Conservation (phyloP, 1,140 invertebrate genomes). For the Caenorhabditis elegans region DNA sequence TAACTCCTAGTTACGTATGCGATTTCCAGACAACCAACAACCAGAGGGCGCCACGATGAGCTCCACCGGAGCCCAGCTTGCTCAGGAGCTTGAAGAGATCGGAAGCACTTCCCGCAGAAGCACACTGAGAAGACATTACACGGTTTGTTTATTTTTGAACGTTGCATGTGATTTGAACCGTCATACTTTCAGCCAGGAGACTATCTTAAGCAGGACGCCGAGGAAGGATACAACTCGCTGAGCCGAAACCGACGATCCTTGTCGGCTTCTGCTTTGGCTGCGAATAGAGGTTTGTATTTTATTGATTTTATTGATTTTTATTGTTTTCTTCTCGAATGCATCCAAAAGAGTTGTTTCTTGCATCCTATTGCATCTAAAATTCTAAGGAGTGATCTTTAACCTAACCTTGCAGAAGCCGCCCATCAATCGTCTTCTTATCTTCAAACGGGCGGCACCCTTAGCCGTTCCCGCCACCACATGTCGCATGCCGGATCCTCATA, state of each 20-base stretch:
- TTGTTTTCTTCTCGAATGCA: not conserved
- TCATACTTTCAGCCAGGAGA: slow-evolving; percentile 58
- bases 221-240: slow-evolving; percentile 61
- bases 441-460: slow-evolving; percentile 9
- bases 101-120: slow-evolving; percentile 60
- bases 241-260: slow-evolving; percentile 60
- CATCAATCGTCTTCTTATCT: slow-evolving; percentile 14
- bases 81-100: slow-evolving; percentile 60
- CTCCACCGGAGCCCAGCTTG: slow-evolving; percentile 56
- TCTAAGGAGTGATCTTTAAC: slow-evolving; percentile 15
- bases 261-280: slow-evolving; percentile 62
- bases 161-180: not conserved
- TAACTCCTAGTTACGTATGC: not conserved
- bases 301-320: not conserved
- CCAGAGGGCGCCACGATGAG: slow-evolving; percentile 51
- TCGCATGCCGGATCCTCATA: slow-evolving; percentile 58
- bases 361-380: no score
- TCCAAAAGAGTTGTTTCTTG: slow-evolving; percentile 9
- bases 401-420: slow-evolving; percentile 11
- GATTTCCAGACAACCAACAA: slow-evolving; percentile 59
- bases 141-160: slow-evolving; percentile 42
- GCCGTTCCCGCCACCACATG: slow-evolving; percentile 52
- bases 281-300: slow-evolving; percentile 53
- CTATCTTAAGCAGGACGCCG: slow-evolving; percentile 60
- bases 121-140: slow-evolving; percentile 64